phyloP scores from a whole-genome alignment of 1,140 invertebrate species.

The Drosophila leontia region DNA sequence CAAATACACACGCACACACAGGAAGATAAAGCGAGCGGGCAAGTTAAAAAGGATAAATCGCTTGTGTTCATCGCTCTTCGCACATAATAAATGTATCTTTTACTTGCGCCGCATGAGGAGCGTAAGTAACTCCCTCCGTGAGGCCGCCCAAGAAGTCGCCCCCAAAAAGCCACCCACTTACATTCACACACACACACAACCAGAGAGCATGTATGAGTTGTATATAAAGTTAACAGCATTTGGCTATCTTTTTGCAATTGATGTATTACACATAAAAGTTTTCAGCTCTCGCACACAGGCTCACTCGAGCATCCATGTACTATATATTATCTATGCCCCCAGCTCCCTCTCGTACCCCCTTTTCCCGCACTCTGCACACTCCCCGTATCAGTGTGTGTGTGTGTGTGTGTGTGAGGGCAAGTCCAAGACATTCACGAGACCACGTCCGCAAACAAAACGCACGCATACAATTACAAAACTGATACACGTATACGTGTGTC shows the following conservation, averaged over 20 bases:
- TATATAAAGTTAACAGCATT: conserved; percentile 84
- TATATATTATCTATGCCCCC: conserved; percentile 51
- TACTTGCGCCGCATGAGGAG: conserved; percentile 76
- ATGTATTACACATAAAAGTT: conserved; percentile 85
- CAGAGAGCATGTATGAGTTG: conserved; percentile 54
- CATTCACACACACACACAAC: conserved; percentile 9
- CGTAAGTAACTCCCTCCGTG: conserved; percentile 73
- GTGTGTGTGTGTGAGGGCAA: conserved; percentile 41
- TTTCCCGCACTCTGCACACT: not conserved
- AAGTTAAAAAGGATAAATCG: conserved; percentile 85
- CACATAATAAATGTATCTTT: conserved; percentile 84
- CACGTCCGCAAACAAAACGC: conserved; percentile 82
- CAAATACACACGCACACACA: conserved; percentile 8
- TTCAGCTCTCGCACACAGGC: conserved; percentile 59
- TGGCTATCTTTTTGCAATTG: conserved; percentile 85
- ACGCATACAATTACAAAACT: conserved; percentile 80
- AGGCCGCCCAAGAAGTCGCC: conserved; percentile 28
- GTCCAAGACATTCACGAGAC: conserved; percentile 74
- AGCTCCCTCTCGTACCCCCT: not conserved
- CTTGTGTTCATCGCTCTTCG: conserved; percentile 84
- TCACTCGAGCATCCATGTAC: conserved; percentile 54
- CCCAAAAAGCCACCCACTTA: conserved; percentile 29
- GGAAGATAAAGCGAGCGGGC: conserved; percentile 50
- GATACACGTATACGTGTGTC: conserved; percentile 63
- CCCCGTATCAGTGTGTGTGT: conserved; percentile 4